Percentiles rank a stretch among this genome's conserved stretches.
These are phyloP conservation scores for Melinaea marsaeus DNA, from an alignment of 2,888 invertebrate species.

Conservation along the genomic window DNA sequence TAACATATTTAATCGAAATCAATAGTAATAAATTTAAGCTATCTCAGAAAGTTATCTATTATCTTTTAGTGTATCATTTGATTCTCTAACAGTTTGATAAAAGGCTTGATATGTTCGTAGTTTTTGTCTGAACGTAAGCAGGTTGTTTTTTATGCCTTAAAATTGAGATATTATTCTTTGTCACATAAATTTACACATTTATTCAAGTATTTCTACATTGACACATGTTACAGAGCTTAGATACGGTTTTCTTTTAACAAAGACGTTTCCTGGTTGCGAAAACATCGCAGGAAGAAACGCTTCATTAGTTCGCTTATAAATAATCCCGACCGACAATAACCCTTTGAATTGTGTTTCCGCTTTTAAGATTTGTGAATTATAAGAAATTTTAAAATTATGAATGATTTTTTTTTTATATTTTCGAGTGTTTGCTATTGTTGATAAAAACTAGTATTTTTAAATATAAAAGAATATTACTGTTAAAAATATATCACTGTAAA, in stretches of 20 bases:
- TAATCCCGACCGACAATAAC: constrained; percentile 57
- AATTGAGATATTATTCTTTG: constrained; percentile 1
- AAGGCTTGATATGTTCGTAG: background rate
- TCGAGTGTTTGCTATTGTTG: background rate
- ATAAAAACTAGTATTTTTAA: background rate
- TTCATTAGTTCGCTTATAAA: constrained; percentile 62
- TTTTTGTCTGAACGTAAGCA: background rate
- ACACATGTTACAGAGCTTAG: constrained; percentile 12
- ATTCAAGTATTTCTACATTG: constrained; percentile 2
- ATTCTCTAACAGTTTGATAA: background rate
- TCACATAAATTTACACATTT: background rate
- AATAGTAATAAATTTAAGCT: constrained; percentile 23
- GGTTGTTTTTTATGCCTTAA: background rate
- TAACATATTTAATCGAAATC: constrained; percentile 26
- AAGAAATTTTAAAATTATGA: constrained; percentile 8
- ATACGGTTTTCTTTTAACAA: constrained; percentile 48
- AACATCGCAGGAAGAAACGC: constrained; percentile 65
- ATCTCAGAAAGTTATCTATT: constrained; percentile 26
- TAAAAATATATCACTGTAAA: too few relatives aligned
- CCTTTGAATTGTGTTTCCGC: constrained; percentile 33
- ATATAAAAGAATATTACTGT: too few relatives aligned
- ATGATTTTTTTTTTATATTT: background rate
- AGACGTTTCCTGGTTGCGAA: constrained; percentile 69
- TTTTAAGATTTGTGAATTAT: background rate
- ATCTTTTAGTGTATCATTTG: constrained; percentile 12